Conservation (phyloP, 2,113 vertebrate species). For the Myotis lucifugus region DNA sequence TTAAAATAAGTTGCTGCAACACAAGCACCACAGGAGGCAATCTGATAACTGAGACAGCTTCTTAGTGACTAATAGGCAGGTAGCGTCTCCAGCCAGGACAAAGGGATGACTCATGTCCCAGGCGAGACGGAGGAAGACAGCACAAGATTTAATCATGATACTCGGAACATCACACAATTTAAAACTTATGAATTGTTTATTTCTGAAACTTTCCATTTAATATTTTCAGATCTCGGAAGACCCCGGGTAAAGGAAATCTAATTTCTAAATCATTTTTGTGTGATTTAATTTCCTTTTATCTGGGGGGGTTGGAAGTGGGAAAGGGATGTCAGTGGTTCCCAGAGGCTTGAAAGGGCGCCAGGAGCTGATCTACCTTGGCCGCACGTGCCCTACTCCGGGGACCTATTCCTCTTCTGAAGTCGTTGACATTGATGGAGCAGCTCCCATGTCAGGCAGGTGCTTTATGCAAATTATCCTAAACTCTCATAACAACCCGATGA, state of each 20-base stretch:
- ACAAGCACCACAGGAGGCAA: neutral
- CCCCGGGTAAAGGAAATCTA: neutral
- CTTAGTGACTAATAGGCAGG: neutral
- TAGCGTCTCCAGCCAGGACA: neutral
- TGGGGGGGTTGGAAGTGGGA: neutral
- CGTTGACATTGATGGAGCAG: neutral
- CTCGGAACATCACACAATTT: neutral
- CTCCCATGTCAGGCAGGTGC: neutral
- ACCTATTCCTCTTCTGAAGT: neutral
- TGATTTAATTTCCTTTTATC: constrained; percentile 34
- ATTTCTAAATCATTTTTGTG: constrained; percentile 43
- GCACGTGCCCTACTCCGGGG: neutral
- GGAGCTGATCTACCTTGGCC: neutral
- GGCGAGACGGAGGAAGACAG: neutral
- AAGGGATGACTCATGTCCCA: neutral
- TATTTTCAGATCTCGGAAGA: neutral
- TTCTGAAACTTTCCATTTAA: constrained; percentile 1
- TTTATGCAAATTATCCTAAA: neutral
- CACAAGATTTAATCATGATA: neutral
- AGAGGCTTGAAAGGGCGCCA: neutral
- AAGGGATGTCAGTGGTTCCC: neutral
- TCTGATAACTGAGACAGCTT: neutral
- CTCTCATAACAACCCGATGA: neutral
- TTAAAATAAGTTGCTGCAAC: neutral
- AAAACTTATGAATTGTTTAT: constrained; percentile 7